Evolutionary conservation across 2,113 vertebrate genomes (phyloP).

Genomic region (Loxodonta africana): DNA sequence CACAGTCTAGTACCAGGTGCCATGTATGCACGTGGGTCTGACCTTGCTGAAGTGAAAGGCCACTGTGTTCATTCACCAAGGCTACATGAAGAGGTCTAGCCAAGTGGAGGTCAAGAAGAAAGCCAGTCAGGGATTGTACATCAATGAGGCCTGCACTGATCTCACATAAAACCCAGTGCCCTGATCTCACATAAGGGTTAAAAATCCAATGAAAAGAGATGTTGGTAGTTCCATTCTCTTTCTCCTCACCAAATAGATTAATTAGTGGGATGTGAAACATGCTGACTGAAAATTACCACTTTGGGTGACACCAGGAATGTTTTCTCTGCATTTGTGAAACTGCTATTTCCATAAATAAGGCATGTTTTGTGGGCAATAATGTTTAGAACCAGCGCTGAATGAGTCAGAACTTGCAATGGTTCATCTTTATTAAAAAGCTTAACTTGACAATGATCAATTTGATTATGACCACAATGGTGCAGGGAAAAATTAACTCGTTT

Average conservation of each 20-base stretch:
- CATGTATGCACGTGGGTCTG: not conserved
- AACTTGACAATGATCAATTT: not conserved
- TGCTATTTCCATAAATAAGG: not conserved
- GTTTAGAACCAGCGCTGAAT: conserved; percentile 26
- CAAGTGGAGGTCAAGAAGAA: not conserved
- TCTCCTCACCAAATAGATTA: conserved; percentile 17
- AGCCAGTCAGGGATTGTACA: not conserved
- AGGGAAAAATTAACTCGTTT: conserved; percentile 23
- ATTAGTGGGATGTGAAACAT: conserved; percentile 10
- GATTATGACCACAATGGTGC: not conserved
- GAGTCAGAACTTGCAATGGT: not conserved
- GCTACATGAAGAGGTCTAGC: not conserved
- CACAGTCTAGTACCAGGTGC: not conserved
- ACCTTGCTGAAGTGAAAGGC: not conserved
- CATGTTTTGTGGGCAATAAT: not conserved
- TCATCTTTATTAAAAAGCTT: conserved; percentile 36
- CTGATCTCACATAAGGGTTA: not conserved
- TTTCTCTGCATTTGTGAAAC: conserved; percentile 48
- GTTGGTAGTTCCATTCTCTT: not conserved
- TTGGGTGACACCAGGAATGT: not conserved
- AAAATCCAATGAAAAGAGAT: not conserved
- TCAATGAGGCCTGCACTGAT: not conserved
- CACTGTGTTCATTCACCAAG: not conserved
- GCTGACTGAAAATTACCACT: not conserved
- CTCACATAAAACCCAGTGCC: not conserved